Conservation (phyloP, 2,797 vertebrate species). For the Malacoctenus gilli region DNA sequence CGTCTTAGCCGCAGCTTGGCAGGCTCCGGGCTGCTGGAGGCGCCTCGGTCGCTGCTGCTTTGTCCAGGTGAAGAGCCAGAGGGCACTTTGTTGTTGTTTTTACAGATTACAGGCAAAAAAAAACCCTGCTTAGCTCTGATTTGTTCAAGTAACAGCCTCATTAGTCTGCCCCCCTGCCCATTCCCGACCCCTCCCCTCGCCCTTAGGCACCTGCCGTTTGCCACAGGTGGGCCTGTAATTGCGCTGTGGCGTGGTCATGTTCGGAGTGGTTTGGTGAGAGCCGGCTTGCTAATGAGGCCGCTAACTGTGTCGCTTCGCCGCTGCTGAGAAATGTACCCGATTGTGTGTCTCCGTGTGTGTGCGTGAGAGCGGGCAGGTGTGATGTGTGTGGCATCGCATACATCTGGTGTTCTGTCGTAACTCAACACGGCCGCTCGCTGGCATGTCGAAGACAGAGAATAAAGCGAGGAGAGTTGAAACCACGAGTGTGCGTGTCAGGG, state of each 20-base stretch:
- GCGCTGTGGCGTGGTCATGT: slow-evolving; percentile 64
- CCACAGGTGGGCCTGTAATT: slow-evolving; percentile 78
- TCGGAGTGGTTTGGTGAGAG: slow-evolving; percentile 62
- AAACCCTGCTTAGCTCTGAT: slow-evolving; percentile 40
- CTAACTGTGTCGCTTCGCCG: slow-evolving; percentile 53
- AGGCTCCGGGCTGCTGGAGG: not conserved
- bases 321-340: slow-evolving; percentile 40
- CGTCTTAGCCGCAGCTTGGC: not conserved
- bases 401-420: slow-evolving; percentile 41
- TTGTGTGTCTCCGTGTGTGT: slow-evolving; percentile 14
- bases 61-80: not conserved
- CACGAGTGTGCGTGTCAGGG: too few relatives aligned
- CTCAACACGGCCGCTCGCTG: slow-evolving; percentile 45
- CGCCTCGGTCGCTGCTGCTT: not conserved
- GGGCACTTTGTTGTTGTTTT: slow-evolving; percentile 31
- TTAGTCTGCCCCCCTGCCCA: slow-evolving; percentile 68
- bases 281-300: slow-evolving; percentile 65
- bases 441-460: slow-evolving; percentile 6
- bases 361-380: slow-evolving; percentile 34
- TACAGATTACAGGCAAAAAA: slow-evolving; percentile 33
- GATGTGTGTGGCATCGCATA: slow-evolving; percentile 39
- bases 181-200: slow-evolving; percentile 44
- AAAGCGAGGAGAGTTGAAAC: not conserved
- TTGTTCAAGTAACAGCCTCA: slow-evolving; percentile 59
- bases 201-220: slow-evolving; percentile 67